A percentile compares a stretch with the other conserved stretches of the same genome.
Evolutionary conservation across 1,140 invertebrate genomes (phyloP).

Genomic region (Caerostris darwini): DNA sequence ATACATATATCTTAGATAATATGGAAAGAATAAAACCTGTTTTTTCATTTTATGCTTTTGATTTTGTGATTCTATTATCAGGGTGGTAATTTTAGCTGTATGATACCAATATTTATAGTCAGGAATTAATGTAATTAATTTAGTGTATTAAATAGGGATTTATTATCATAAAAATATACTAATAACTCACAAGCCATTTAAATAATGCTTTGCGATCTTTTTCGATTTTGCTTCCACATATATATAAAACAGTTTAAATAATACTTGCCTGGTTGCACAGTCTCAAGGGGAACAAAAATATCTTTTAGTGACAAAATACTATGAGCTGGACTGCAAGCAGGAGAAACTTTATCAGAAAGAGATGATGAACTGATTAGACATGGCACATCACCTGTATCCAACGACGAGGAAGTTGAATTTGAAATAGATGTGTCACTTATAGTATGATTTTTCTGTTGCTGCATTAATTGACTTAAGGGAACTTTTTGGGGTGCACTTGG

Average conservation of each 20-base stretch:
- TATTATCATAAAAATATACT: too few relatives aligned
- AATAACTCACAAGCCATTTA: too few relatives aligned
- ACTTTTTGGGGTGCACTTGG: slow-evolving; percentile 84
- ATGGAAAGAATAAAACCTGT: too few relatives aligned
- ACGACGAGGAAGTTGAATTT: not conserved
- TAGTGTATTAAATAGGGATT: too few relatives aligned
- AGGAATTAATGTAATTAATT: slow-evolving; percentile 41
- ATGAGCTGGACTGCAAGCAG: slow-evolving; percentile 79
- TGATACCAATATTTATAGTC: too few relatives aligned
- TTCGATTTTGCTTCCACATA: too few relatives aligned
- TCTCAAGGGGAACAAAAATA: slow-evolving; percentile 88
- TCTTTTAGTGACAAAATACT: slow-evolving; percentile 84
- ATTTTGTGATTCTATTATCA: too few relatives aligned
- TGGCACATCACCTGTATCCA: not conserved
- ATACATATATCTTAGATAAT: too few relatives aligned
- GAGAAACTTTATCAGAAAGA: slow-evolving; percentile 73
- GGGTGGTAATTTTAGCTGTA: too few relatives aligned
- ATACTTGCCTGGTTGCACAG: slow-evolving; percentile 87
- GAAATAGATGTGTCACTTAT: slow-evolving; percentile 38
- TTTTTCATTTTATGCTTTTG: too few relatives aligned
- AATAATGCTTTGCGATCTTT: too few relatives aligned
- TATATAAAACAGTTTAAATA: not conserved
- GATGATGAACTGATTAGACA: slow-evolving; percentile 79
- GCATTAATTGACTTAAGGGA: slow-evolving; percentile 87
- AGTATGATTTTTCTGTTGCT: slow-evolving; percentile 66